These are phyloP conservation scores for Rhinichthys klamathensis DNA, from an alignment of 2,113 vertebrate species.

Conservation along the genomic window DNA sequence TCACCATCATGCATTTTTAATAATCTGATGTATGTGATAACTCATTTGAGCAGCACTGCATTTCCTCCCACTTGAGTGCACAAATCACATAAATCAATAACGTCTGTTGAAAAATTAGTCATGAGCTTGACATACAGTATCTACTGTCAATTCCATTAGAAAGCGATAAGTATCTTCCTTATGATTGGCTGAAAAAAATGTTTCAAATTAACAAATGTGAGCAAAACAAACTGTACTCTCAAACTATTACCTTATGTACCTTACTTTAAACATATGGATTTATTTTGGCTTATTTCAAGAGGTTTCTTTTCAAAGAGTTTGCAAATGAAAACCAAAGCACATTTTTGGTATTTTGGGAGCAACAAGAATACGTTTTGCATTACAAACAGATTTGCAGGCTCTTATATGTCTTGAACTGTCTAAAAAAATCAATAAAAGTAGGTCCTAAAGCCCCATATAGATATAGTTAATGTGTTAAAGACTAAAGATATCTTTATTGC, in stretches of 20 bases:
- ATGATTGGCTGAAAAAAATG: not conserved
- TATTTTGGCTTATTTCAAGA: not conserved
- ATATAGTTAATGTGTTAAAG: not conserved
- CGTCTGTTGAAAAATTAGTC: not conserved
- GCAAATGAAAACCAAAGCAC: not conserved
- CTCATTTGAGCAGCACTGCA: not conserved
- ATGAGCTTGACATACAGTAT: not conserved
- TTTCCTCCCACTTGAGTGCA: not conserved
- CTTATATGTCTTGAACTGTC: not conserved
- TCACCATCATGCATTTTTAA: not conserved
- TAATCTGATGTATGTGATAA: conserved; percentile 3
- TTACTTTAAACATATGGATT: not conserved
- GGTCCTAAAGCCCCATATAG: not conserved
- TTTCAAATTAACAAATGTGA: not conserved
- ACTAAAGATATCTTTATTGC: not conserved
- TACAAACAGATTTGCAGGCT: not conserved
- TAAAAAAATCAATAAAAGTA: not conserved
- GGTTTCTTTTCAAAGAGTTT: not conserved
- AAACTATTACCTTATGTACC: not conserved
- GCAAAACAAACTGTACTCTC: not conserved
- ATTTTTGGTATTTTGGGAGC: not conserved
- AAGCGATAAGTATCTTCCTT: not conserved
- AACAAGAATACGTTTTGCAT: not conserved
- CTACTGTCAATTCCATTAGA: not conserved
- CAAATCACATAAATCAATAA: not conserved